These are phyloP conservation scores for Prenolepis imparis DNA, from an alignment of 2,888 invertebrate genomes.

Conservation along the genomic window DNA sequence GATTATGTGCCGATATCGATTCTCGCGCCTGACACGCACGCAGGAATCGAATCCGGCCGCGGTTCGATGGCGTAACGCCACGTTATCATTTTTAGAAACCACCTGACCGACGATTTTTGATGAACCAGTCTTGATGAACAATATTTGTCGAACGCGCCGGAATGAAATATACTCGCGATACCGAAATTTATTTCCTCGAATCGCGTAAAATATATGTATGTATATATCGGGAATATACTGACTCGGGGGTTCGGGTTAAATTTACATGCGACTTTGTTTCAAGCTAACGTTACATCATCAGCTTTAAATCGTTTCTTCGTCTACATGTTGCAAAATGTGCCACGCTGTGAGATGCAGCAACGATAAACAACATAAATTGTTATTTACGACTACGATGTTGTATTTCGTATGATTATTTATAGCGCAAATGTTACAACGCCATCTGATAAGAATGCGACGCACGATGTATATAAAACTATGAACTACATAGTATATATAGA, in stretches of 20 bases:
- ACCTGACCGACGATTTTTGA: conserved; percentile 13
- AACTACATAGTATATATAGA: background rate
- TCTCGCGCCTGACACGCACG: conserved; percentile 14
- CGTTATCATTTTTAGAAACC: conserved; percentile 31
- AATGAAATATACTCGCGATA: conserved; percentile 24
- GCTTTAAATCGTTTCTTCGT: conserved; percentile 46
- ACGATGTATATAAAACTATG: background rate
- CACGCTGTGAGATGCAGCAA: conserved; percentile 34
- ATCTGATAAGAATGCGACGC: conserved; percentile 39
- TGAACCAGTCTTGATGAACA: background rate
- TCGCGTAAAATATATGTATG: background rate
- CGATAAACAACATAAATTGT: conserved; percentile 45
- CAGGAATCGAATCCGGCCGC: background rate
- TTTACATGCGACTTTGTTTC: background rate
- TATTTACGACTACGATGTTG: conserved; percentile 45
- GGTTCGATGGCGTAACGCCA: conserved; percentile 11
- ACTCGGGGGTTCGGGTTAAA: background rate
- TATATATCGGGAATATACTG: background rate
- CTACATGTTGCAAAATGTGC: conserved; percentile 26
- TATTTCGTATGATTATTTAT: conserved; percentile 48
- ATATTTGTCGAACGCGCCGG: conserved; percentile 31
- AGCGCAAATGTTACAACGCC: conserved; percentile 25
- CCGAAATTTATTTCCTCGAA: conserved; percentile 32
- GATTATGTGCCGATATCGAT: conserved; percentile 61
- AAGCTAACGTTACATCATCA: conserved; percentile 32